Conservation (phyloP, 1,140 invertebrate species). For the Aricia agestis region DNA sequence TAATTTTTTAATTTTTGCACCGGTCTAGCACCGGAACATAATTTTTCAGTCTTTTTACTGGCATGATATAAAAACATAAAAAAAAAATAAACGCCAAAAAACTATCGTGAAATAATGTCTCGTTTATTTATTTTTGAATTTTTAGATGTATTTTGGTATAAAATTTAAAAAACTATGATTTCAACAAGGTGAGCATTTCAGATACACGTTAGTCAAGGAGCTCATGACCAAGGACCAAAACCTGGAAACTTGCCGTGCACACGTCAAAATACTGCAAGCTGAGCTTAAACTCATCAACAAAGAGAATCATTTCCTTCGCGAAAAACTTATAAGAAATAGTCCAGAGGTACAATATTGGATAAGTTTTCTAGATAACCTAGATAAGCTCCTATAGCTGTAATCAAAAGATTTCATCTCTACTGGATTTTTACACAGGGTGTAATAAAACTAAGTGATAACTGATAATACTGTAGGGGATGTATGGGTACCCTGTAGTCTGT, state of each 20-base stretch:
- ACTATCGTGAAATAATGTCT: neutral
- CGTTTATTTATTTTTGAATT: constrained; percentile 1
- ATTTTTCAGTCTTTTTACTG: neutral
- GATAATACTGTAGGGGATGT: too few relatives aligned
- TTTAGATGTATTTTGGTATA: neutral
- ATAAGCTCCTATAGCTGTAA: too few relatives aligned
- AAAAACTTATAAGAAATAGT: constrained; percentile 55
- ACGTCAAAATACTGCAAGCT: constrained; percentile 57
- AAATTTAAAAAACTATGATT: constrained; percentile 33
- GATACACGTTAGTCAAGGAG: constrained; percentile 65
- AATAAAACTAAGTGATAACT: too few relatives aligned
- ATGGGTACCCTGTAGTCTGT: too few relatives aligned
- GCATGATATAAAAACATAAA: neutral
- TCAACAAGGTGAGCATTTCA: constrained; percentile 47
- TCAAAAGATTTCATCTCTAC: too few relatives aligned
- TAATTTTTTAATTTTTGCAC: too few relatives aligned
- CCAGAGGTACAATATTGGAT: constrained; percentile 42
- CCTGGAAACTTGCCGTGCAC: constrained; percentile 56
- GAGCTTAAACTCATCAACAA: constrained; percentile 60
- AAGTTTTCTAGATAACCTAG: too few relatives aligned
- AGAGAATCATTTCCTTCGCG: constrained; percentile 53
- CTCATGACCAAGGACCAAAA: constrained; percentile 66
- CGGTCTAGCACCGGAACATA: too few relatives aligned
- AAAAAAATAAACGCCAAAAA: neutral
- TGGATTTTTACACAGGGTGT: too few relatives aligned